Evolutionary conservation across 2,797 vertebrate genomes (phyloP).

Genomic region (Lepus townsendii): DNA sequence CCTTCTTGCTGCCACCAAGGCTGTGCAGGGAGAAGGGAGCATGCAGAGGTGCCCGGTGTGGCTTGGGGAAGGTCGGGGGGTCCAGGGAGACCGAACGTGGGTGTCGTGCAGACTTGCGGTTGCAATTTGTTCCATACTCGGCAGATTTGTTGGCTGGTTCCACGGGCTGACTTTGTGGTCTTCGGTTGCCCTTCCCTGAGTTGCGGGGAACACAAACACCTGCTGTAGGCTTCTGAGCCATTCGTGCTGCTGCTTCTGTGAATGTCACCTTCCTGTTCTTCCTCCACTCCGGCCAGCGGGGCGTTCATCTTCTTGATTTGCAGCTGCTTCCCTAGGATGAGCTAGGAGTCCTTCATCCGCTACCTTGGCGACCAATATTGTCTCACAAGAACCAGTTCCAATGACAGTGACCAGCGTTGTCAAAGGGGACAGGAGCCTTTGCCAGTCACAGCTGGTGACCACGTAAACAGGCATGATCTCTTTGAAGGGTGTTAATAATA

Average conservation of each 20-base stretch:
- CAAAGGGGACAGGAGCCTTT: not conserved
- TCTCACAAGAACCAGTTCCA: not conserved
- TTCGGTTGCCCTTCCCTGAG: not conserved
- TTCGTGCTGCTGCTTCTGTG: not conserved
- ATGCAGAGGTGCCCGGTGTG: not conserved
- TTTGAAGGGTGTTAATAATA: not conserved
- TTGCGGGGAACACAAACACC: not conserved
- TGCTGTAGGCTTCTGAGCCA: not conserved
- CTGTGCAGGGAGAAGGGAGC: rapidly evolving
- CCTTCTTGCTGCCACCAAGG: not conserved
- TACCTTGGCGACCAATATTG: not conserved
- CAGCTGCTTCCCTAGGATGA: not conserved
- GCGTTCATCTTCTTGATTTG: not conserved
- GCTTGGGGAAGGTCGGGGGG: not conserved
- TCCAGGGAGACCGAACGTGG: too few relatives aligned
- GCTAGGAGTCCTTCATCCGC: not conserved
- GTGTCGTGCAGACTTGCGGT: rapidly evolving
- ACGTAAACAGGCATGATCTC: not conserved
- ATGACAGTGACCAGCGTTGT: not conserved
- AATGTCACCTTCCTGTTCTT: not conserved
- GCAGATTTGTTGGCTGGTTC: not conserved
- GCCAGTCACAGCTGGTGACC: not conserved
- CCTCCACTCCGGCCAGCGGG: not conserved
- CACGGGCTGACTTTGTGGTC: not conserved
- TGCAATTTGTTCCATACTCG: not conserved